Percentiles rank a stretch among this genome's conserved stretches.
Conservation (phyloP, 2,888 invertebrate species). For the Pammene aurita region DNA sequence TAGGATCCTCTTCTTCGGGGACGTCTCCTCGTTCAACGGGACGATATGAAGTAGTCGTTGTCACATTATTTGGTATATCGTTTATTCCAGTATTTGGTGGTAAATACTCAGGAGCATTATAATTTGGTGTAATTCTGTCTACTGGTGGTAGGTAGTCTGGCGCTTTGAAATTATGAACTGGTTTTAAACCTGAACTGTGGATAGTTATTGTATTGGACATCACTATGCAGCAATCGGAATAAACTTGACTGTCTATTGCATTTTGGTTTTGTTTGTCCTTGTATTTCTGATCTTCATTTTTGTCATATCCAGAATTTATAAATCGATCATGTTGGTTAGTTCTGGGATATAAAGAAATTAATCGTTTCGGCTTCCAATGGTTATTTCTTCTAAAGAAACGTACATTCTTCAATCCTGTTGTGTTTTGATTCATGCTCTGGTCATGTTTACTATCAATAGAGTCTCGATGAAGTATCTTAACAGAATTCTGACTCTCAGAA, state of each 20-base stretch:
- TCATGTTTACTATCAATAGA: not conserved
- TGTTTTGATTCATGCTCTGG: not conserved
- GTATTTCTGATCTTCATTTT: not conserved
- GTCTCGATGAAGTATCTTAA: not conserved
- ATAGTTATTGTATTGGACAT: constrained; percentile 1
- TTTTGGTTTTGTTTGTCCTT: not conserved
- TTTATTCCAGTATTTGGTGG: not conserved
- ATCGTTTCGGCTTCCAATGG: not conserved
- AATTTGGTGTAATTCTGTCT: not conserved
- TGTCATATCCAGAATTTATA: not conserved
- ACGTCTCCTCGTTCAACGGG: not conserved
- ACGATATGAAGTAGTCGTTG: not conserved
- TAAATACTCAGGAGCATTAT: constrained; percentile 16
- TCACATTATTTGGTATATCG: not conserved
- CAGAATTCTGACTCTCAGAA: not conserved
- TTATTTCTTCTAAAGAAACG: not conserved
- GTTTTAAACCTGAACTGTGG: not conserved
- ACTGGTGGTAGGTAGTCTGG: constrained; percentile 12
- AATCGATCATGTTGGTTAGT: not conserved
- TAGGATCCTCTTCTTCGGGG: not conserved
- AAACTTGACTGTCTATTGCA: not conserved
- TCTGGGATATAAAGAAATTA: not conserved
- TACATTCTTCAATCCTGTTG: not conserved
- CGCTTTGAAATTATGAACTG: constrained; percentile 11
- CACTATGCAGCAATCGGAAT: constrained; percentile 1